Conservation (phyloP, 2,113 vertebrate species). For the Pteropus alecto region DNA sequence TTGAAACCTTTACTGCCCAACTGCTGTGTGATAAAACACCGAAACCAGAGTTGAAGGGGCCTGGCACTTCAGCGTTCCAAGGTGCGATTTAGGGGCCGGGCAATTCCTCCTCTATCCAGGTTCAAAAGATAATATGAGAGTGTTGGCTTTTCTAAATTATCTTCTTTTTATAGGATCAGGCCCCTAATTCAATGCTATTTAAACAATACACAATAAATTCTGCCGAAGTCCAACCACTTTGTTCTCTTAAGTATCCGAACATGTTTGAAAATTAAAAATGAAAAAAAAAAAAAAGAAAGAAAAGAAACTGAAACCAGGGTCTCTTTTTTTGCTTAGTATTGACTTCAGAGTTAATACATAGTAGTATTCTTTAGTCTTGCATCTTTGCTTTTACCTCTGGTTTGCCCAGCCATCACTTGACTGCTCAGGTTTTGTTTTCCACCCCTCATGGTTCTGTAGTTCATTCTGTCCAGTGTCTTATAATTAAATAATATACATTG, state of each 20-base stretch:
- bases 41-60: neutral
- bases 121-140: neutral
- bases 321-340: neutral
- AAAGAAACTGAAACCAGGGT: neutral
- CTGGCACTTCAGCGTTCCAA: neutral
- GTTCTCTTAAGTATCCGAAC: slow-evolving; percentile 18
- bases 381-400: neutral
- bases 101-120: neutral
- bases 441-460: neutral
- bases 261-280: neutral
- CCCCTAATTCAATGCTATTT: neutral
- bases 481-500: neutral
- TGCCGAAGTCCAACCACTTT: neutral
- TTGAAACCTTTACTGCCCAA: neutral
- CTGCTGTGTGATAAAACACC: neutral
- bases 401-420: neutral
- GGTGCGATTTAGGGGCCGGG: neutral
- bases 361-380: neutral
- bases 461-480: neutral
- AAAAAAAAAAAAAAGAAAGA: too few species aligned
- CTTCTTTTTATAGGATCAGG: neutral
- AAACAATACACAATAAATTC: neutral
- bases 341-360: neutral
- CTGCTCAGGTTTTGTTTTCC: neutral
- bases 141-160: neutral